Evolutionary conservation across 2,797 vertebrate species (phyloP).

Genomic region (Tiaroga cobitis): DNA sequence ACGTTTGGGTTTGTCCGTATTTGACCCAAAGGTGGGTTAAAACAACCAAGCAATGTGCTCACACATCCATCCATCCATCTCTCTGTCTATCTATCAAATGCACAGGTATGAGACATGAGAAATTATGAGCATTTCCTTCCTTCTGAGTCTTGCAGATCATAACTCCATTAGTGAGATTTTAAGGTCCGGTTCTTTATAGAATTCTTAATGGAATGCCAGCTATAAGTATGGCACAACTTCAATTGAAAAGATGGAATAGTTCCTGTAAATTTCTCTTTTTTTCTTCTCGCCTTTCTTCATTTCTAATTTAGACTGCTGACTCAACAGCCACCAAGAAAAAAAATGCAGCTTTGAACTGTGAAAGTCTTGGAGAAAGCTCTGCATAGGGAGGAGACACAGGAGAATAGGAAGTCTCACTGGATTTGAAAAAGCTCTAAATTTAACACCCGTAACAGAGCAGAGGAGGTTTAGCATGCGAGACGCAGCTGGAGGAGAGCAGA

Average conservation of each 20-base stretch:
- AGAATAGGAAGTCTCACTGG: constrained; percentile 42
- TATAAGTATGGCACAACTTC: not conserved
- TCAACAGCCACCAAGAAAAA: constrained; percentile 60
- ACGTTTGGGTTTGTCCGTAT: too few species aligned
- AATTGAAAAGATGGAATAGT: constrained; percentile 5
- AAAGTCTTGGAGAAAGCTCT: constrained; percentile 52
- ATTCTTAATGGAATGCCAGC: constrained; percentile 1
- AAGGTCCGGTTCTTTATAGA: not conserved
- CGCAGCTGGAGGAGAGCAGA: constrained; percentile 31
- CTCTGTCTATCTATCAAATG: too few species aligned
- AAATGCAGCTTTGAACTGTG: constrained; percentile 69
- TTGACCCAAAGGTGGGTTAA: too few species aligned
- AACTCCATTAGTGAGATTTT: not conserved
- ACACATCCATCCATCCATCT: too few species aligned
- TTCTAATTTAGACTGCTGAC: constrained; percentile 71
- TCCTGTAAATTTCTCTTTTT: constrained; percentile 12
- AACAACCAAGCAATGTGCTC: too few species aligned
- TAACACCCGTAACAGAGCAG: constrained; percentile 41
- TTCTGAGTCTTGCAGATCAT: not conserved
- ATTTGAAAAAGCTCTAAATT: constrained; percentile 59
- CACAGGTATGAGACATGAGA: too few species aligned
- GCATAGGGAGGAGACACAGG: constrained; percentile 25
- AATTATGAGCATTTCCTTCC: not conserved
- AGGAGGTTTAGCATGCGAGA: constrained; percentile 58
- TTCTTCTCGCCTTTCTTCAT: constrained; percentile 50